phyloP scores from a whole-genome alignment of 2,888 invertebrate species.

The Xanthia icteritia region DNA sequence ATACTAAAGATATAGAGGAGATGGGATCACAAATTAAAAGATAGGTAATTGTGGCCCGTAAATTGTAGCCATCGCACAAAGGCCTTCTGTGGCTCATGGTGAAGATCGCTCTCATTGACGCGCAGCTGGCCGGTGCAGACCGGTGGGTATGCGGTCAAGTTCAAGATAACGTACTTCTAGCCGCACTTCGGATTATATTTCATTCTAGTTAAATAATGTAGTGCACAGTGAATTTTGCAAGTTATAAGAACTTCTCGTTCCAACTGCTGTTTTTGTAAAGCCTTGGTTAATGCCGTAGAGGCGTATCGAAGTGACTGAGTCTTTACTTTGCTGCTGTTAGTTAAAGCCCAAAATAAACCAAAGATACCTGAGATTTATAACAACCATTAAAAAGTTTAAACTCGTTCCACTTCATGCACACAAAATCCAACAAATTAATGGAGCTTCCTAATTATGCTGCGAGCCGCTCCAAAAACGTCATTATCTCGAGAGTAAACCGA shows the following conservation, averaged over 20 bases:
- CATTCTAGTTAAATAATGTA: conserved; percentile 27
- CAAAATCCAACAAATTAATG: conserved; percentile 29
- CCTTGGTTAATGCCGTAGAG: not conserved
- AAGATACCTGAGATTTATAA: conserved; percentile 5
- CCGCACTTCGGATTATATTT: conserved; percentile 34
- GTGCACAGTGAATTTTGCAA: conserved; percentile 3
- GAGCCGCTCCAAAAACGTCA: conserved; percentile 27
- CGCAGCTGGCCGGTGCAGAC: conserved; percentile 16
- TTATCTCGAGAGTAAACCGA: conserved; percentile 45
- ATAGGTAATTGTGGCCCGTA: not conserved
- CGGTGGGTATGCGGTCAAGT: conserved; percentile 57
- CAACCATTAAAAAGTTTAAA: conserved; percentile 1
- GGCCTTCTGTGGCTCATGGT: conserved; percentile 43
- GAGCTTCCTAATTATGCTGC: conserved; percentile 1
- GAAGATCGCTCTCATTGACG: conserved; percentile 15
- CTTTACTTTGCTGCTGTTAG: not conserved
- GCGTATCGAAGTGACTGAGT: not conserved
- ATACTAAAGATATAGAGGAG: too few species aligned
- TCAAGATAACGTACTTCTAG: conserved; percentile 51
- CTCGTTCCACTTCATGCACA: conserved; percentile 22
- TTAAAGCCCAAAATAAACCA: not conserved
- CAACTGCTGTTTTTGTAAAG: not conserved
- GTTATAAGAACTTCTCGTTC: not conserved
- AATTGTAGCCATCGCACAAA: conserved; percentile 8
- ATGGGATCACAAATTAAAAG: not conserved